Percentiles rank a stretch among this genome's conserved stretches.
Evolutionary conservation across 2,113 vertebrate genomes (phyloP).

Genomic region (Ancistrus triradiatus): DNA sequence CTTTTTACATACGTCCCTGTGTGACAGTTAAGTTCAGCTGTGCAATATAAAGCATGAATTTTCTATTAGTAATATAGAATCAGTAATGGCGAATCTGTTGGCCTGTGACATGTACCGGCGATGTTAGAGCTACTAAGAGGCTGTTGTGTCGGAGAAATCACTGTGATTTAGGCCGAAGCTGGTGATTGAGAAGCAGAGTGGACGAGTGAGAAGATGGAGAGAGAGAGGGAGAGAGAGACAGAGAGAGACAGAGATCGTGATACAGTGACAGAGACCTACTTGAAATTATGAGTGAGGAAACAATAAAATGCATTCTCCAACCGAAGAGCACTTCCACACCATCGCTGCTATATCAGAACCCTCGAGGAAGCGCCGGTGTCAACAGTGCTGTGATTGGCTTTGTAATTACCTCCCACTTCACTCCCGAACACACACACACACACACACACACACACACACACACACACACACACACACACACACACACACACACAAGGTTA

Average conservation of each 20-base stretch:
- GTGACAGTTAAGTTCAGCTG: too few relatives aligned
- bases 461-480: background rate
- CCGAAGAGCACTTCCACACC: slow-evolving; percentile 16
- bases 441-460: background rate
- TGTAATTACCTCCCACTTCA: slow-evolving; percentile 33
- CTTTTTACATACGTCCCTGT: too few relatives aligned
- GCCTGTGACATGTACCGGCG: too few relatives aligned
- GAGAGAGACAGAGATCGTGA: background rate
- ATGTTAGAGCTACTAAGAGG: too few relatives aligned
- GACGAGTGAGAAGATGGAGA: background rate
- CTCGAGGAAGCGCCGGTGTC: slow-evolving; percentile 1
- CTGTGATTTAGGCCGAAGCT: background rate
- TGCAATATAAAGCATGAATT: too few relatives aligned
- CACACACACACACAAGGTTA: slow-evolving; percentile 6
- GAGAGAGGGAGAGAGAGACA: background rate
- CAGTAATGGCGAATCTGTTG: too few relatives aligned
- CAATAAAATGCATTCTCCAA: background rate
- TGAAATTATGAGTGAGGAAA: background rate
- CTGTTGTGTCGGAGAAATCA: background rate
- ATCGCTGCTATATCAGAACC: background rate
- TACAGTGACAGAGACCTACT: slow-evolving; percentile 1
- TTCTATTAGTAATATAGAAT: too few relatives aligned
- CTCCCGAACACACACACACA: slow-evolving; percentile 6
- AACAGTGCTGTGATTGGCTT: slow-evolving; percentile 23
- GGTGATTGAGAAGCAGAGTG: background rate